A percentile compares a stretch with the other conserved stretches of the same genome.
Evolutionary conservation across 2,888 invertebrate genomes (phyloP).

Genomic region (Watsonalla cultraria): DNA sequence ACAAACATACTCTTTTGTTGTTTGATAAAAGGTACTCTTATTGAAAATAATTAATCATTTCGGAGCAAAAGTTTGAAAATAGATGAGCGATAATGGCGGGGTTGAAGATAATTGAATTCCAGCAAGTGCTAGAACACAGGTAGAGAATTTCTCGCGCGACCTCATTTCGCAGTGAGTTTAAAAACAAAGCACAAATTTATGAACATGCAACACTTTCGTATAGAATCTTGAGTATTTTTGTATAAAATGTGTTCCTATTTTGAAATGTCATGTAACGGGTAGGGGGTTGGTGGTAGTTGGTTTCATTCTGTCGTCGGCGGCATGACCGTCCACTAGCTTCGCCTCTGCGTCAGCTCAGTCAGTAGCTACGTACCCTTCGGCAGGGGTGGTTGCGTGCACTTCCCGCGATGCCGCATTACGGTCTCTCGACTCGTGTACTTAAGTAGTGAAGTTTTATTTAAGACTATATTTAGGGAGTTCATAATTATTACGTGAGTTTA

Average conservation of each 20-base stretch:
- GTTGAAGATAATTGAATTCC: constrained; percentile 33
- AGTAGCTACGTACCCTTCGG: constrained; percentile 57
- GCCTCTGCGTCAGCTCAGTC: constrained; percentile 28
- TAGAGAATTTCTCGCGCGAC: constrained; percentile 5
- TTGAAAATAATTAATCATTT: constrained; percentile 1
- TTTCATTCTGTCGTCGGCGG: constrained; percentile 48
- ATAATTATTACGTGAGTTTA: constrained; percentile 33
- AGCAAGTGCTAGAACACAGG: constrained; percentile 12
- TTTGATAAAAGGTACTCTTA: neutral
- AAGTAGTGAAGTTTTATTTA: constrained; percentile 52
- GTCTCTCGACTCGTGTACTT: constrained; percentile 33
- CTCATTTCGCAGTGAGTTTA: constrained; percentile 37
- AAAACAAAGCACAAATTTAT: constrained; percentile 44
- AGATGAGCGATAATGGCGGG: constrained; percentile 26
- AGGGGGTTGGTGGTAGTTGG: constrained; percentile 48
- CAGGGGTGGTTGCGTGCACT: constrained; percentile 54
- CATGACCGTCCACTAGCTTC: constrained; percentile 27
- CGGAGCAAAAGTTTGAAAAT: constrained; percentile 16
- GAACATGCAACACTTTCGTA: constrained; percentile 43
- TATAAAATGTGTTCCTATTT: constrained; percentile 65
- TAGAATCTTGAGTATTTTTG: constrained; percentile 48
- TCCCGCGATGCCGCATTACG: constrained; percentile 39
- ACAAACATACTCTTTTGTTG: neutral
- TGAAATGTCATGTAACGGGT: constrained; percentile 45
- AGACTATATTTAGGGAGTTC: constrained; percentile 24